Evolutionary conservation across 2,113 vertebrate species (phyloP), one percentile per base, ranked within the genome.

Genomic region (Seriola rivoliana): DNA sequence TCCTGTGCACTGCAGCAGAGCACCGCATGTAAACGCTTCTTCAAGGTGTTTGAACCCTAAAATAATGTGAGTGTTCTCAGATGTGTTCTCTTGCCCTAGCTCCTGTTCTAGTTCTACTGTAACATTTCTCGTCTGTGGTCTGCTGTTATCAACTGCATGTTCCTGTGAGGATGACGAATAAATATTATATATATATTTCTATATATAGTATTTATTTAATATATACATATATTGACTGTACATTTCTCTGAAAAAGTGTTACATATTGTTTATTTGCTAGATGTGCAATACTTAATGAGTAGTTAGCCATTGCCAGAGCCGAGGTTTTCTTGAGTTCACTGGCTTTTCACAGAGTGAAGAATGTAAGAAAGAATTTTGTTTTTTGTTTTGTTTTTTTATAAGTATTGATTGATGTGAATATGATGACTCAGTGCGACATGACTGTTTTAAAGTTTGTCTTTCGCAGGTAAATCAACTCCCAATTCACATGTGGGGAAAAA

Each of bases 111-210:
- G 87, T 94, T 94, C 89, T 93, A 59, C 93, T 93, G 93, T 95
- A 92, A 92, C 75, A 86, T 36, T 85, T 81, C 80, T 85, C 60
- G 92, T 95, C 90, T 94, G 95, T 95, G 93, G 73, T 93, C 93
- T 90, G 93, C 93, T 94, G 91, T 94, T 91, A 90, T 93, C 74
- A 88, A 91, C 54, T 94, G 95, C 95, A 96, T 96, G 95, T 95
- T 93, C 87, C 76, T 91, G 85, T 91, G 80, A 90, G 38, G 71
- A 85, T 71, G 32, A 63, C 8, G 80, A 89, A 93, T 93, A 92
- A 89, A 93, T 89, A 89, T 92, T 91, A 91, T 93, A 93, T 36
- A 36, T 85, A 90, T 89, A 84, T 93, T 85, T 93, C 88, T 90
- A 90, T 94, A 89, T 92, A 92, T 91, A 94, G 89, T 94, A 93